phyloP scores from a whole-genome alignment of 2,113 vertebrate species.

The Hydrochoerus hydrochaeris region DNA sequence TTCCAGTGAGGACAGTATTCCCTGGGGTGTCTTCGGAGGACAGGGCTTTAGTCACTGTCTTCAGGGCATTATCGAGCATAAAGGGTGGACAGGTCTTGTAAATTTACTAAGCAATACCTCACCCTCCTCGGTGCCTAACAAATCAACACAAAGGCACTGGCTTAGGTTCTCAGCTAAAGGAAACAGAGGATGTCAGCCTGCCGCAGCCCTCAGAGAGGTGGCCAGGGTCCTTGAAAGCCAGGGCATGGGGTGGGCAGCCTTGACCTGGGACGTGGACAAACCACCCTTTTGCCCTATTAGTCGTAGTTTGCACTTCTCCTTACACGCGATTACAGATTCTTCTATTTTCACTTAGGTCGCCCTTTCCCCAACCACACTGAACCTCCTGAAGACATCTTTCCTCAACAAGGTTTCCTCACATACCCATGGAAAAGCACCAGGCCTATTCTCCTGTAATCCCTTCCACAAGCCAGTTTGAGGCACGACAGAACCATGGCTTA shows the following conservation, averaged over 20 bases:
- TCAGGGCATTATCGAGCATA: not conserved
- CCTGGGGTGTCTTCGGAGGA: not conserved
- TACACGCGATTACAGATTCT: not conserved
- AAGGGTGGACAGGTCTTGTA: not conserved
- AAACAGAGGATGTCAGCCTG: not conserved
- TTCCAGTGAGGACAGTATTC: not conserved
- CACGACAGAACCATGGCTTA: not conserved
- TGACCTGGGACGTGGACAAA: not conserved
- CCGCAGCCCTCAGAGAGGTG: not conserved
- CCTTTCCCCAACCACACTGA: not conserved
- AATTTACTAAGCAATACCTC: not conserved
- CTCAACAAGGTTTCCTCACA: not conserved
- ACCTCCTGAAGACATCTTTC: not conserved
- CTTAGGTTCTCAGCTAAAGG: not conserved
- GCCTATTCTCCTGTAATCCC: accelerated
- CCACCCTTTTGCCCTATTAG: not conserved
- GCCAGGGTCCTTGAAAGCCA: not conserved
- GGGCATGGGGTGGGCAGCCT: not conserved
- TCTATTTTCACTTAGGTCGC: not conserved
- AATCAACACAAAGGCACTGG: not conserved
- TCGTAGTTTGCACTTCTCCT: not conserved
- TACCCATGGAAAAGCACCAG: not conserved
- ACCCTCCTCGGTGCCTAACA: not conserved
- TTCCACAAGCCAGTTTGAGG: not conserved
- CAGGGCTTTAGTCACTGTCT: not conserved